These are phyloP conservation scores for Temnothorax curvispinosus DNA, from an alignment of 1,140 invertebrate species.

Conservation along the genomic window DNA sequence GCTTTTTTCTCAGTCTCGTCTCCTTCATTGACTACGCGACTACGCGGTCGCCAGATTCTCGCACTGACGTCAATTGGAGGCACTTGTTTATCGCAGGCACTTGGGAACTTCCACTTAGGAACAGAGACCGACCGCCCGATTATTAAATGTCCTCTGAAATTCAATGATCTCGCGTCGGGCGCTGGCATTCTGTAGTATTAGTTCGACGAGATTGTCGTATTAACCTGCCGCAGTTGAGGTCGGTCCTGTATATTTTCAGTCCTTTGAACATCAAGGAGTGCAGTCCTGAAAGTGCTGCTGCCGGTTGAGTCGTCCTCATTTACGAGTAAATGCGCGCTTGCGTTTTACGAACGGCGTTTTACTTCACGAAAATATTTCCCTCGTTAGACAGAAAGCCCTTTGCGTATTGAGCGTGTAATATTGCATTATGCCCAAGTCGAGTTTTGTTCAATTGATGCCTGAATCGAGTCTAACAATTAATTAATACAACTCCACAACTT, in stretches of 20 bases:
- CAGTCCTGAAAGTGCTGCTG: slow-evolving; percentile 4
- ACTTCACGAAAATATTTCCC: slow-evolving; percentile 33
- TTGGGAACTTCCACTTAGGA: slow-evolving; percentile 16
- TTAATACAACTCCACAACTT: not conserved
- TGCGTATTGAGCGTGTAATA: not conserved
- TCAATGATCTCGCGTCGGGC: not conserved
- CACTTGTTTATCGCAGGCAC: slow-evolving; percentile 52
- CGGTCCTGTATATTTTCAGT: slow-evolving; percentile 25
- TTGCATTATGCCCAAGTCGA: not conserved
- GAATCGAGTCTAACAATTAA: not conserved
- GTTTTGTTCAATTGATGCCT: not conserved
- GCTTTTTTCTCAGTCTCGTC: slow-evolving; percentile 12
- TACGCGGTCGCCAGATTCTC: not conserved
- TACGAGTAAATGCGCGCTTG: slow-evolving; percentile 41
- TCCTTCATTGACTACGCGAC: not conserved
- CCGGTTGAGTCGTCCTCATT: slow-evolving; percentile 25
- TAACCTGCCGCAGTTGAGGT: not conserved
- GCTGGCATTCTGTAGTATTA: slow-evolving; percentile 19
- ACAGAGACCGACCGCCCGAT: slow-evolving; percentile 19
- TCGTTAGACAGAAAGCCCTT: not conserved
- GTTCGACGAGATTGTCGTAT: slow-evolving; percentile 32
- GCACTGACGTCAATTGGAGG: slow-evolving; percentile 25
- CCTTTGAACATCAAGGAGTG: slow-evolving; percentile 25
- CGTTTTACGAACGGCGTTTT: slow-evolving; percentile 21
- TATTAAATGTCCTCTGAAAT: slow-evolving; percentile 50